Evolutionary conservation across 2,113 vertebrate species (phyloP), one percentile per base, ranked within the genome.

Genomic region (Oostethus manadensis): DNA sequence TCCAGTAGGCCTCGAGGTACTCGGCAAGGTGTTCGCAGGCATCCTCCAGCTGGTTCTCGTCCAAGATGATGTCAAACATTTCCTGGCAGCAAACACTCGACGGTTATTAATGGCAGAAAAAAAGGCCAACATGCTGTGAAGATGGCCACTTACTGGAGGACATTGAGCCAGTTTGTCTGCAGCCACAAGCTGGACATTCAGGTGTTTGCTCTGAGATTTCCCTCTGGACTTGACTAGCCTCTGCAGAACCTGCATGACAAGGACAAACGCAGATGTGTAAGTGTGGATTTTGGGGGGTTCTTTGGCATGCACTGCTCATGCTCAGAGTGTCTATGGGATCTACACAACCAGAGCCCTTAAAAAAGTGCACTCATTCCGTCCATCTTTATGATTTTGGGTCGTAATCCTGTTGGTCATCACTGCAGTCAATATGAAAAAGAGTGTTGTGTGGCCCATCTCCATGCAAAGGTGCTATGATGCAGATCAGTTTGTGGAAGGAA

Each of bases 151-250:
- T 80, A 97, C 95, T 0, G 95, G 95, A 0, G 94, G 93, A 80
- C 96, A 98, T 80, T 98, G 96, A 0, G 94, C 93, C 83, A 98
- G 76, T 86, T 98, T 98, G 85, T 98, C 96, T 0, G 96, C 94
- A 6, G 96, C 95, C 73, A 97, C 94, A 59, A 98, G 96, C 89
- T 98, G 96, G 68, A 98, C 96, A 16, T 98, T 98, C 81, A 98
- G 92, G 79, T 98, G 96, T 90, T 98, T 98, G 56, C 94, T 94
- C 79, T 98, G 96, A 7, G 95, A 97, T 78, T 98, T 98, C 50
- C 96, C 96, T 86, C 95, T 88, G 66, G 96, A 98, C 68, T 98
- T 98, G 67, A 98, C 92, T 60, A 98, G 81, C 80, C 96, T 85
- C 87, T 98, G 96, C 68, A 98, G 89, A 61, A 98, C 96, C 96